Percentiles rank a stretch among this genome's conserved stretches.
These are phyloP conservation scores for Hydrolagus colliei DNA, from an alignment of 2,797 vertebrate species.

Conservation along the genomic window DNA sequence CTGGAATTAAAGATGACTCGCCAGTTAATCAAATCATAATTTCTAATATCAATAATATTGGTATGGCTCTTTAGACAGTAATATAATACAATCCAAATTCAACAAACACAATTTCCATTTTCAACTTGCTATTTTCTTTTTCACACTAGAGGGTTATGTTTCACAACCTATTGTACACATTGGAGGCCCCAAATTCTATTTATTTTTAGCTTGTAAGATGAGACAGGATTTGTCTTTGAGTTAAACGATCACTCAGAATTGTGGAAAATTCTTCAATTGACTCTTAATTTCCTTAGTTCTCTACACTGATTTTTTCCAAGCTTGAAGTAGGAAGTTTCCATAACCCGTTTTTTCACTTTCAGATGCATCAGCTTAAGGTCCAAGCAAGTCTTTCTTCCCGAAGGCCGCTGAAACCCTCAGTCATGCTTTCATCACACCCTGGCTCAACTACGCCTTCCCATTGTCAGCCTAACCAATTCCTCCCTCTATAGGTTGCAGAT, in stretches of 20 bases:
- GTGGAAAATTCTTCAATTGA: neutral
- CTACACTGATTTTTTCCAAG: neutral
- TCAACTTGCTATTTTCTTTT: neutral
- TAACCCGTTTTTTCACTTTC: neutral
- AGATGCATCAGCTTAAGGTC: neutral
- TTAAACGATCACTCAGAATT: neutral
- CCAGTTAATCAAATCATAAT: constrained; percentile 1
- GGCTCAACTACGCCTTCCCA: no score
- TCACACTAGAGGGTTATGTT: neutral
- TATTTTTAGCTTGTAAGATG: no score
- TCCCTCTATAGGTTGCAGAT: no score
- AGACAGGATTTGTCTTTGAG: no score
- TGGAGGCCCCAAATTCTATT: no score
- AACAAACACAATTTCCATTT: neutral
- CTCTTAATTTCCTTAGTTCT: neutral
- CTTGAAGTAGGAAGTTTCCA: neutral
- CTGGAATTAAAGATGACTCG: neutral
- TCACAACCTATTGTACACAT: neutral
- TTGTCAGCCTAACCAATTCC: no score
- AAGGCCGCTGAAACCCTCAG: no score
- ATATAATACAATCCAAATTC: neutral
- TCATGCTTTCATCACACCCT: no score
- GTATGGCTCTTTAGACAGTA: neutral
- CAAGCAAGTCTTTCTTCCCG: neutral
- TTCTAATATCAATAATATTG: neutral